Percentiles rank a stretch among this genome's conserved stretches.
Conservation (phyloP, 2,888 invertebrate species). For the Pyrochroa serraticornis region DNA sequence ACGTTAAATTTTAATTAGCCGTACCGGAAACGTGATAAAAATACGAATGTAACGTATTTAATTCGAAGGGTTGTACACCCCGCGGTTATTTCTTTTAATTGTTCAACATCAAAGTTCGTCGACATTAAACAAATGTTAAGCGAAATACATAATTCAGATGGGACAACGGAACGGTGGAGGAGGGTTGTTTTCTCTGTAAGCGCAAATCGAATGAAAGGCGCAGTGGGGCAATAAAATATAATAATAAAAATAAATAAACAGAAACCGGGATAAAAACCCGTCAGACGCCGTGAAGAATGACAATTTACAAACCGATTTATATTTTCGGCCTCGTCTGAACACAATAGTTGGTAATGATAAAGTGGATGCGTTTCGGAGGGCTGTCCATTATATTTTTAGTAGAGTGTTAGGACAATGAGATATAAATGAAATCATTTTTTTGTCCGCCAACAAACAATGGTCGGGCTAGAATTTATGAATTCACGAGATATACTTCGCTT, state of each 20-base stretch:
- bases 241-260: constrained; percentile 32
- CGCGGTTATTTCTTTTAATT: too few species aligned
- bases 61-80: too few species aligned
- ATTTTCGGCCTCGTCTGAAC: constrained; percentile 47
- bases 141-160: constrained; percentile 26
- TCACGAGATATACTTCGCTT: constrained; percentile 15
- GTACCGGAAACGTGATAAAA: neutral
- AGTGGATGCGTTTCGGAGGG: constrained; percentile 43
- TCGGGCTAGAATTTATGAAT: constrained; percentile 10
- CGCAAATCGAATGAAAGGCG: constrained; percentile 24
- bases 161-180: constrained; percentile 17
- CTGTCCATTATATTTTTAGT: constrained; percentile 49
- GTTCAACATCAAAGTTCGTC: too few species aligned
- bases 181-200: constrained; percentile 19
- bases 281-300: constrained; percentile 35
- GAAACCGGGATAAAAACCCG: constrained; percentile 16
- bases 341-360: constrained; percentile 48
- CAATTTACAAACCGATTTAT: constrained; percentile 51
- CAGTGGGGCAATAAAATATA: constrained; percentile 18
- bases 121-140: constrained; percentile 21
- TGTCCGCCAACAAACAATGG: constrained; percentile 17
- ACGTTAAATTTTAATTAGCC: constrained; percentile 22
- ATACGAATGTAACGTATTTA: neutral
- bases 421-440: constrained; percentile 44
- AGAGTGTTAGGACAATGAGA: constrained; percentile 44